Evolutionary conservation across 2,888 invertebrate species (phyloP), one percentile per base, ranked within the genome.

Genomic region (Therioaphis trifolii): DNA sequence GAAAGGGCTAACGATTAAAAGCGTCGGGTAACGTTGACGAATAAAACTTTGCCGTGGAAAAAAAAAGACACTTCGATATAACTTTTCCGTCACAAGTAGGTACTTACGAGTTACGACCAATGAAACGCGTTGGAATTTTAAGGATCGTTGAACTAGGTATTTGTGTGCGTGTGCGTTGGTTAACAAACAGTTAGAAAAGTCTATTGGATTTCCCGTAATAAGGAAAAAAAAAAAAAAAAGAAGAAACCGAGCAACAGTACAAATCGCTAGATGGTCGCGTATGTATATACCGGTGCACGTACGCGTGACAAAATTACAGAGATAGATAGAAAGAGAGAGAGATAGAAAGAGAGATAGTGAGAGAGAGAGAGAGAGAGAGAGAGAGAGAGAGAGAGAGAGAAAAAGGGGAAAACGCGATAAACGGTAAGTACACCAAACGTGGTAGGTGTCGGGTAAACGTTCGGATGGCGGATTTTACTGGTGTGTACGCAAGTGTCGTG

Each of bases 221-320:
- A 15, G 24, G 55, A 21, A 55, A 55, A 55, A n/a, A 49, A 71
- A 69, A 71, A 35, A 29, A 49, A n/a, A n/a, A 7, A 35, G 35
- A 35, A 7, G 35, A 35, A 35, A 35, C 15, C 40, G 12, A 24
- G 40, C 18, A 52, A 40, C 9, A 14, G 27, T 43, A 77, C 77
- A 55, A 68, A 55, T 69, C 68, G 52, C 68, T 78, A 55, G n/a
- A 24, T 9, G 24, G 14, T 40, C 15, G 18, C 18, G 2, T 40
- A 46, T 0, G 14, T 27, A 27, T 75, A 75, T n/a, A 49, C 15
- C 2, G 49, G 15, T 15, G 29, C 4, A 21, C 5, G 29, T 49
- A 55, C 43, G n/a, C 52, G 69, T 78, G 78, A 78, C 68, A 27
- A 69, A 78, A 55, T 55, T 78, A 69, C 55, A 40, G 27, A 63